These are phyloP conservation scores for Glaucopsyche alexis DNA, from an alignment of 2,888 invertebrate species.

Conservation along the genomic window DNA sequence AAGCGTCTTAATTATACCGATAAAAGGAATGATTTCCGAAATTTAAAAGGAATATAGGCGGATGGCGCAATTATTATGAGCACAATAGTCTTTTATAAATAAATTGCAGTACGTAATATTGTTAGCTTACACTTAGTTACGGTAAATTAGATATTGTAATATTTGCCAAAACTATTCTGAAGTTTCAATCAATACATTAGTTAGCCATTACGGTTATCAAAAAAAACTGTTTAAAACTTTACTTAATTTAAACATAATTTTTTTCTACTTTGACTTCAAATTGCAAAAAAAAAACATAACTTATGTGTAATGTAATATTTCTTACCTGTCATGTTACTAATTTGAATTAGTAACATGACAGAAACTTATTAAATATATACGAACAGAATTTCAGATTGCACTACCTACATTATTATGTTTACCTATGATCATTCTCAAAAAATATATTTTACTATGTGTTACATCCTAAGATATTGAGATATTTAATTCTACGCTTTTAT, in stretches of 20 bases:
- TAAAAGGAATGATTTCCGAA: background rate
- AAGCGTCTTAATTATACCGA: constrained; percentile 17
- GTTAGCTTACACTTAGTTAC: background rate
- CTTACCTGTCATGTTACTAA: background rate
- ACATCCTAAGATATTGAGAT: constrained; percentile 8
- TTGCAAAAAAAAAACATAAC: background rate
- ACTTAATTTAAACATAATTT: background rate
- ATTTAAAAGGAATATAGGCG: constrained; percentile 1
- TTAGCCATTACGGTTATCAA: background rate
- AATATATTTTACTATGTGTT: constrained; percentile 25
- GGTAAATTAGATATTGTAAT: background rate
- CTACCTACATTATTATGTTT: constrained; percentile 14
- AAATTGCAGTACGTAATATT: background rate
- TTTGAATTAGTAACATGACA: background rate
- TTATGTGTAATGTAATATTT: background rate
- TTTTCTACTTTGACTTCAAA: background rate
- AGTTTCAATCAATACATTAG: background rate
- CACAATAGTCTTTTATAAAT: background rate
- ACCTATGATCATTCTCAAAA: constrained; percentile 19
- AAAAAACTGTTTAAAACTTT: background rate
- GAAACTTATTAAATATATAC: background rate
- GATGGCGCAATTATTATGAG: background rate
- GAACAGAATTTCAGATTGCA: constrained; percentile 9
- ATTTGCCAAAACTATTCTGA: background rate
- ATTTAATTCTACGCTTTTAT: background rate